A percentile compares a stretch with the other conserved stretches of the same genome.
phyloP scores from a whole-genome alignment of 2,797 vertebrate species.

The Cossypha dichroa region DNA sequence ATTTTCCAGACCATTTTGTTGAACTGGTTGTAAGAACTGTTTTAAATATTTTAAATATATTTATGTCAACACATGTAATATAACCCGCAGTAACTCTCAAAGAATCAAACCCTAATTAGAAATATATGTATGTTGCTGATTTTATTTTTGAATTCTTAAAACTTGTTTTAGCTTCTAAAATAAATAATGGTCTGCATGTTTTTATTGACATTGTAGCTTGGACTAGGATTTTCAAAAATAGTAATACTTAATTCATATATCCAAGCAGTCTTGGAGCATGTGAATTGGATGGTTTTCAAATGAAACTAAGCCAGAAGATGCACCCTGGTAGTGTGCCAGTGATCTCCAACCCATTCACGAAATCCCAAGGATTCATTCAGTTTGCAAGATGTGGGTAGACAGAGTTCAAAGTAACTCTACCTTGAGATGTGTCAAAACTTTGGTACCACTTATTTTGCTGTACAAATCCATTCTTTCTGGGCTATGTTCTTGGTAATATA shows the following conservation, averaged over 20 bases:
- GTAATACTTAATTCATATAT: neutral
- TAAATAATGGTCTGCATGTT: neutral
- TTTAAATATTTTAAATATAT: neutral
- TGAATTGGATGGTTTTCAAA: neutral
- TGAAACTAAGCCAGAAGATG: neutral
- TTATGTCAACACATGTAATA: neutral
- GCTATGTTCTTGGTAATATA: rapidly evolving
- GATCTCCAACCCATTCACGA: rapidly evolving
- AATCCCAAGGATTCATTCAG: neutral
- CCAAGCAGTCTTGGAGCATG: neutral
- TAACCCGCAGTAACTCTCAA: neutral
- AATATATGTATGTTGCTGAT: neutral
- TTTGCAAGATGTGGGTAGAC: neutral
- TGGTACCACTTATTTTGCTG: neutral
- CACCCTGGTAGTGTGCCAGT: neutral
- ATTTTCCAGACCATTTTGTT: neutral
- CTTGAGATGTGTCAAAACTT: neutral
- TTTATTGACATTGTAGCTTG: neutral
- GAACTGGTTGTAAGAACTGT: neutral
- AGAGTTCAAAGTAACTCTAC: neutral
- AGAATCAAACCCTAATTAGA: neutral
- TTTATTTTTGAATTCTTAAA: neutral
- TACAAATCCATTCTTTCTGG: neutral
- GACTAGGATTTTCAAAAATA: neutral
- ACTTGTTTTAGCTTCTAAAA: neutral